phyloP scores from a whole-genome alignment of 1,140 invertebrate species.

The Drosophila takahashii region DNA sequence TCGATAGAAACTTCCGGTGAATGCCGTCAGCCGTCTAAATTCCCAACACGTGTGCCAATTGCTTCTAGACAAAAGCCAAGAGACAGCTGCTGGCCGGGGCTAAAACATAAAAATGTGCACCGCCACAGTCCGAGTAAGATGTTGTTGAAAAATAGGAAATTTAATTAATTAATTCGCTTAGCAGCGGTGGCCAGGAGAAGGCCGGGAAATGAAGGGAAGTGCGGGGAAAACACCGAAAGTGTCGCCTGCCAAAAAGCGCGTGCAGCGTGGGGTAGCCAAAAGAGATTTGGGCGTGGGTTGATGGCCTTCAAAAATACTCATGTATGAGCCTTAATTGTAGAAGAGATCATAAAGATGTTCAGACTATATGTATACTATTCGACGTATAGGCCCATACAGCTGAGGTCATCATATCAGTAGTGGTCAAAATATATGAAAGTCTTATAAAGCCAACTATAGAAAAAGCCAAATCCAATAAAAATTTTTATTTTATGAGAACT shows the following conservation, averaged over 20 bases:
- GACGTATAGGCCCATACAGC: conserved; percentile 11
- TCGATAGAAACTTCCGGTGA: conserved; percentile 62
- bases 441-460: neutral
- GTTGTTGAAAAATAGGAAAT: conserved; percentile 47
- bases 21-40: conserved; percentile 47
- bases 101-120: conserved; percentile 33
- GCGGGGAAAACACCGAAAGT: conserved; percentile 47
- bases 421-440: neutral
- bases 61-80: conserved; percentile 17
- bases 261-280: conserved; percentile 55
- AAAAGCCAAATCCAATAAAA: neutral
- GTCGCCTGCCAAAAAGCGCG: conserved; percentile 79
- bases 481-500: neutral
- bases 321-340: conserved; percentile 75
- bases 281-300: conserved; percentile 43
- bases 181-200: neutral
- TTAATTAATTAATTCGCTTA: conserved; percentile 60
- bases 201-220: neutral
- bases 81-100: conserved; percentile 29
- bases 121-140: conserved; percentile 14
- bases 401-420: neutral
- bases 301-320: conserved; percentile 72
- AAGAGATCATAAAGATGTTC: conserved; percentile 55
- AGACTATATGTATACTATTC: conserved; percentile 27
- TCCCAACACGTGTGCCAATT: conserved; percentile 69